Evolutionary conservation across 2,888 invertebrate species (phyloP), one percentile per base, ranked within the genome.

Genomic region (Aquatica leii): DNA sequence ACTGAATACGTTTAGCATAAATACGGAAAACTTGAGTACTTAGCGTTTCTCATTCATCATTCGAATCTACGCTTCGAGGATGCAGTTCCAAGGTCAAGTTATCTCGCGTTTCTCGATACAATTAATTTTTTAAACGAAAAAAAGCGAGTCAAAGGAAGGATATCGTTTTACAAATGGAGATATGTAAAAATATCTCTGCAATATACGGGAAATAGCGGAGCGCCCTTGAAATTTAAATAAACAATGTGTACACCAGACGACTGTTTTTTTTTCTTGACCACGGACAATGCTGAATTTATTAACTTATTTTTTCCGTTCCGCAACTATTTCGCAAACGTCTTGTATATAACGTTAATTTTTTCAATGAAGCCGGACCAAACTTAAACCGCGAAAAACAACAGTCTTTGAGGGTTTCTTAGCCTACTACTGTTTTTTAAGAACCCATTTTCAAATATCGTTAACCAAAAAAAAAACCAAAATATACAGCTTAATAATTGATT

Each of bases 181-280:
- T 62, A 57, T 57, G 57, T 58, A 54, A 53, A 62, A 48, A 15
- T 54, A 37, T 49, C 37, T 18, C 12, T 37, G 18, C 59, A 50
- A 31, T 21, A 48, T 60, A 48, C 35, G 55, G 55, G 55, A 63
- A 59, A 59, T 55, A 51, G 40, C 59, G 15, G 11, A 53, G 55
- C 63, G 63, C 63, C 63, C 63, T 63, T 63, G 63, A 59, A 63
- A 63, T 63, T 63, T 63, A 55, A 63, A 63, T 63, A 63, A 43
- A 50, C 50, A 17, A 63, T 63, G 63, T 59, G 59, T 63, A 59
- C 59, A 50, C 63, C 54, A 55, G 50, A 59, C 55, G 49, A 50
- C 17, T 56, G 4, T 37, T 53, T 58, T 62, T 63, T 59, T 63
- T 63, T 59, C 63, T 59, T 63, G 63, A 63, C 63, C 63, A 63